These are phyloP conservation scores for Clarias pachynema DNA, from an alignment of 2,797 vertebrate species.

Conservation along the genomic window DNA sequence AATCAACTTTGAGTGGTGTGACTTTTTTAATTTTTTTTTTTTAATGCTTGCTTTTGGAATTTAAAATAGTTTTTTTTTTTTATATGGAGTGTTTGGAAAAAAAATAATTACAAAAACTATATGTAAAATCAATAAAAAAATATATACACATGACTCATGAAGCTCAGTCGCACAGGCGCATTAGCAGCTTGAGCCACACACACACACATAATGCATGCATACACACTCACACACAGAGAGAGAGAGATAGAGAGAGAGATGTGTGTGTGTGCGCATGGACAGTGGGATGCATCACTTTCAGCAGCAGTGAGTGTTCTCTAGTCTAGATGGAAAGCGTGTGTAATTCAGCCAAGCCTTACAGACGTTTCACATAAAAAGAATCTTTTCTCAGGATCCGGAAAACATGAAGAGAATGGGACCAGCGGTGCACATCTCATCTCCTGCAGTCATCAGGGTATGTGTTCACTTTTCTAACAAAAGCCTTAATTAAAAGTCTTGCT, in stretches of 20 bases:
- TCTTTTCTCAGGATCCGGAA: conserved; percentile 22
- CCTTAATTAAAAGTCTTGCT: conserved; percentile 2
- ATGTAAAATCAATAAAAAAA: neutral
- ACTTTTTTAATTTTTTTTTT: too few species aligned
- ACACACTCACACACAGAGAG: neutral
- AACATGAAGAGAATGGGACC: conserved; percentile 4
- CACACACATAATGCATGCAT: neutral
- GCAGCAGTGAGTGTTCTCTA: conserved; percentile 14
- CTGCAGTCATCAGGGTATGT: conserved; percentile 33
- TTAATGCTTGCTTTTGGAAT: too few species aligned
- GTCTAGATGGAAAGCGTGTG: conserved; percentile 21
- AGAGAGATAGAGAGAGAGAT: neutral
- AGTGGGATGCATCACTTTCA: conserved; percentile 25
- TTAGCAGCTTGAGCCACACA: conserved; percentile 8
- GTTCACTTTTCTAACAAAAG: conserved; percentile 9
- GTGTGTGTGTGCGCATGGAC: neutral
- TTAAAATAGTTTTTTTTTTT: too few species aligned
- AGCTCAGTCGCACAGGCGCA: conserved; percentile 22
- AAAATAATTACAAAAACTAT: too few species aligned
- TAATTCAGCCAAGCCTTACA: conserved; percentile 16
- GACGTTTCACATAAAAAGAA: neutral
- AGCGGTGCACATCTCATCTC: neutral
- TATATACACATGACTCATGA: conserved; percentile 8
- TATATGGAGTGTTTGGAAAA: too few species aligned
- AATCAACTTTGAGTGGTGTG: too few species aligned